These are phyloP conservation scores for Elysia chlorotica DNA, from an alignment of 1,140 invertebrate species.

Conservation along the genomic window DNA sequence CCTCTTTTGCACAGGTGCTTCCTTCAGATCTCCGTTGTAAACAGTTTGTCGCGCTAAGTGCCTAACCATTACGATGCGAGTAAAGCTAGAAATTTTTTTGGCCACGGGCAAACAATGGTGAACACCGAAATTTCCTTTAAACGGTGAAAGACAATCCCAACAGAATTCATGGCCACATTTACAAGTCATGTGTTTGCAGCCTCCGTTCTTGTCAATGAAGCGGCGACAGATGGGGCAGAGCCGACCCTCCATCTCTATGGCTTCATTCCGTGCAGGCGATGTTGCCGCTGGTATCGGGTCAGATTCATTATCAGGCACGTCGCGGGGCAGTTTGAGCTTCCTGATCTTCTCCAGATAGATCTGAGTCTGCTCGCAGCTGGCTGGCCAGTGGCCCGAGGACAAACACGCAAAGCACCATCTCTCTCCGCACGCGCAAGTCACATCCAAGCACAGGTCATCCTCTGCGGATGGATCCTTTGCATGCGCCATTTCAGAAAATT, in stretches of 20 bases:
- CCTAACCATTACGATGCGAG: no score
- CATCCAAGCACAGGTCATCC: slow-evolving; percentile 3
- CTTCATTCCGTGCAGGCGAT: no score
- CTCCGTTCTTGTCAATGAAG: slow-evolving; percentile 27
- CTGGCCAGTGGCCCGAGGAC: slow-evolving; percentile 39
- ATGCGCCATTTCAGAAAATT: no score
- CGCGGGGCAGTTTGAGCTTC: no score
- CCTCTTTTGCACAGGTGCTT: no score
- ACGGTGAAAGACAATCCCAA: slow-evolving; percentile 13
- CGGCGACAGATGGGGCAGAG: slow-evolving; percentile 9
- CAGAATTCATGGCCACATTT: slow-evolving; percentile 21
- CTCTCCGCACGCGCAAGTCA: slow-evolving; percentile 34
- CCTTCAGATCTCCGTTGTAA: no score
- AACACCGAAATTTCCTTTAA: background rate
- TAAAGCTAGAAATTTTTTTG: no score
- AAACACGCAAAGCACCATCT: slow-evolving; percentile 39
- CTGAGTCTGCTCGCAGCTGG: slow-evolving; percentile 28
- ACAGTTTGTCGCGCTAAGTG: no score
- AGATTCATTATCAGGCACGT: no score
- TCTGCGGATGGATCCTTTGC: background rate
- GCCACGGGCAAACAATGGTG: no score
- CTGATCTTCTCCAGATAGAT: slow-evolving; percentile 28
- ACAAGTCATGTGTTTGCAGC: slow-evolving; percentile 20
- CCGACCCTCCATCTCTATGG: slow-evolving; percentile 10
- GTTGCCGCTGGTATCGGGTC: no score